Evolutionary conservation across 2,888 invertebrate genomes (phyloP).

Genomic region (Bombylius major): DNA sequence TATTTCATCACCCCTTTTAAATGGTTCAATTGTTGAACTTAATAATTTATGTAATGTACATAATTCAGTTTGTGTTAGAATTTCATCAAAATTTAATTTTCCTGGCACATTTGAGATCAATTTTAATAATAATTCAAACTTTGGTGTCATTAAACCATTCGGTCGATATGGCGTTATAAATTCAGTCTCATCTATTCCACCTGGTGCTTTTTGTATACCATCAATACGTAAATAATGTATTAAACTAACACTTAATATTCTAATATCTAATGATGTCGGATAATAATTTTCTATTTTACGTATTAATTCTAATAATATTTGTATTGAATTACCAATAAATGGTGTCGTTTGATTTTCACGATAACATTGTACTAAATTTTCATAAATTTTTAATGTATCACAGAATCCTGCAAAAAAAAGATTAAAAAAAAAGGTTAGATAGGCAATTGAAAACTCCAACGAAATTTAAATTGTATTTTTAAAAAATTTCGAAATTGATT

Average conservation of each 20-base stretch:
- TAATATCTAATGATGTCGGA: conserved; percentile 41
- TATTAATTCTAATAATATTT: conserved; percentile 46
- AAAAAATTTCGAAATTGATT: no score
- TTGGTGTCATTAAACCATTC: conserved; percentile 45
- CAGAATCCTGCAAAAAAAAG: conserved; percentile 3
- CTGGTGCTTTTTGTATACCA: conserved; percentile 43
- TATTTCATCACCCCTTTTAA: conserved; percentile 47
- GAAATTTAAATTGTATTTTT: no score
- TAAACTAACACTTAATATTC: conserved; percentile 43
- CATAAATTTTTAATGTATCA: conserved; percentile 37
- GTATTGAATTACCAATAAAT: conserved; percentile 44
- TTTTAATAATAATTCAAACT: conserved; percentile 46
- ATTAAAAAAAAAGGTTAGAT: neutral
- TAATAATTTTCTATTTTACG: conserved; percentile 45
- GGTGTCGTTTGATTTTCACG: conserved; percentile 38
- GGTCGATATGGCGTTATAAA: conserved; percentile 45
- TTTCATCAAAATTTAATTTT: conserved; percentile 24
- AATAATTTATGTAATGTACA: conserved; percentile 44
- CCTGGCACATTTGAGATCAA: conserved; percentile 40
- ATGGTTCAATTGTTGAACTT: conserved; percentile 44
- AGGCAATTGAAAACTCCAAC: no score
- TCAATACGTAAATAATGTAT: conserved; percentile 45
- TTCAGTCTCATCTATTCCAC: conserved; percentile 36
- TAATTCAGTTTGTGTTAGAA: conserved; percentile 37
- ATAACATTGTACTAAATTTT: conserved; percentile 47